Evolutionary conservation across 2,113 vertebrate species (phyloP).

Genomic region (Mirounga angustirostris): DNA sequence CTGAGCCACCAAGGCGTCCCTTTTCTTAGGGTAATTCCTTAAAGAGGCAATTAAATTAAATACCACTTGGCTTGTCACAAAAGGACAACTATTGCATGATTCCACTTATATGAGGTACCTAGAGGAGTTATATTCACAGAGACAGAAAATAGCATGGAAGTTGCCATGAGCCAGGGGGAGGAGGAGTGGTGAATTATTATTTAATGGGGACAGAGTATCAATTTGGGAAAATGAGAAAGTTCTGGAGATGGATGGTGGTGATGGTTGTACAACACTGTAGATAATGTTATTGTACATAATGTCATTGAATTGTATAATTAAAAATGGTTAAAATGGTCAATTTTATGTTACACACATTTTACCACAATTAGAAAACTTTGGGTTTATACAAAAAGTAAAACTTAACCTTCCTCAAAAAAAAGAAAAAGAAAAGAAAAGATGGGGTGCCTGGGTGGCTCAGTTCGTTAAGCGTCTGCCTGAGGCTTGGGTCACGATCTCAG

Average conservation of each 20-base stretch:
- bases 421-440: background rate
- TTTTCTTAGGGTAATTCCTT: background rate
- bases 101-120: background rate
- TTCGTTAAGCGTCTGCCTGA: too few species aligned
- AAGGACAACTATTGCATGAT: background rate
- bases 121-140: background rate
- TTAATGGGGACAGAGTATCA: background rate
- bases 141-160: background rate
- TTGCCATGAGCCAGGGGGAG: background rate
- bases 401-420: background rate
- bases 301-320: background rate
- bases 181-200: too few species aligned
- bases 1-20: too few species aligned
- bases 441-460: too few species aligned
- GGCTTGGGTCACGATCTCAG: too few species aligned
- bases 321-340: background rate
- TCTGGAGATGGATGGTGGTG: background rate
- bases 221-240: background rate
- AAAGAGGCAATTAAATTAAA: background rate
- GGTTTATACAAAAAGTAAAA: background rate
- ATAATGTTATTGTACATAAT: background rate
- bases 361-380: background rate
- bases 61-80: background rate
- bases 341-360: background rate
- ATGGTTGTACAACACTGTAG: background rate